phyloP scores from a whole-genome alignment of 2,113 vertebrate species.

The Uropsilus gracilis region DNA sequence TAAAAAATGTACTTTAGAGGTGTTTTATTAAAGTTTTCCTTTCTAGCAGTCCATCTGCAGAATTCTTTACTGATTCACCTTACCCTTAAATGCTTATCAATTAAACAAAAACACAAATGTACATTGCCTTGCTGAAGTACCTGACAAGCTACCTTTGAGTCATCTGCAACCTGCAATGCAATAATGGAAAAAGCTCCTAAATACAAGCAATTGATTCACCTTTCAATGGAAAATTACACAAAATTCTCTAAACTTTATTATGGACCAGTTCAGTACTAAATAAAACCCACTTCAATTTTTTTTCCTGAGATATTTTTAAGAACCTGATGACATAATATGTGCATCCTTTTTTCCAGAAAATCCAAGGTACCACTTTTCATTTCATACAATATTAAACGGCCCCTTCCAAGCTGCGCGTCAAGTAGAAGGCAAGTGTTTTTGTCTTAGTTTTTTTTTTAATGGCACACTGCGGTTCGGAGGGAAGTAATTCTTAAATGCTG shows the following conservation, averaged over 20 bases:
- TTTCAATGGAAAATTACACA: not conserved
- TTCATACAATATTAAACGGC: not conserved
- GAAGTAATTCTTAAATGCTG: not conserved
- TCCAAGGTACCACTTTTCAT: not conserved
- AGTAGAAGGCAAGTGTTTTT: not conserved
- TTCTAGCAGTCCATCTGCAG: not conserved
- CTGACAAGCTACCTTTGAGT: not conserved
- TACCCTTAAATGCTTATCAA: not conserved
- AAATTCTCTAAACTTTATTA: not conserved
- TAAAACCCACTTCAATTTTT: not conserved
- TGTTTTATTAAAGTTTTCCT: not conserved
- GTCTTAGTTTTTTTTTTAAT: not conserved
- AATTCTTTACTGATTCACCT: not conserved
- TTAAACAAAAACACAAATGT: not conserved
- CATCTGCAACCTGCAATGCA: not conserved
- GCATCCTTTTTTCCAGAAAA: not conserved
- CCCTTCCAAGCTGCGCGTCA: not conserved
- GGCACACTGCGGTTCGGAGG: not conserved
- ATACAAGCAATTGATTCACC: not conserved
- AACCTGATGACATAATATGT: not conserved
- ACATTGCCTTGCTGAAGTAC: not conserved
- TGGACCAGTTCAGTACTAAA: not conserved
- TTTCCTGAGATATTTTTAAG: not conserved
- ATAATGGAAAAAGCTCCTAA: not conserved
- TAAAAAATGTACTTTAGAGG: not conserved